These are phyloP conservation scores for Centropus bengalensis DNA, from an alignment of 2,113 vertebrate species.

Conservation along the genomic window DNA sequence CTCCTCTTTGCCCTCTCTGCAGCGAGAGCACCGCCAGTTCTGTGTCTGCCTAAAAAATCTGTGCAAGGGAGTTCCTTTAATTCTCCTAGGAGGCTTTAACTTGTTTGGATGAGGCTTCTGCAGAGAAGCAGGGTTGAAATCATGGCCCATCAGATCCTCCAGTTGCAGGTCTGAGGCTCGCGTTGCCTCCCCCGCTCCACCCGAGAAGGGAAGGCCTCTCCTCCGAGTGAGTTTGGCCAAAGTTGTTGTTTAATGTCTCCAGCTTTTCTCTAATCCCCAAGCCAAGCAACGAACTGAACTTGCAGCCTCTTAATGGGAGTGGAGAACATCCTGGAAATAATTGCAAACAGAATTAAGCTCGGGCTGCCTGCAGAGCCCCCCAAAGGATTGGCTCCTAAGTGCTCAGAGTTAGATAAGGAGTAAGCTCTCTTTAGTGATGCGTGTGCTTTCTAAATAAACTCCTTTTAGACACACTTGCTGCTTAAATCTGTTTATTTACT, in stretches of 20 bases:
- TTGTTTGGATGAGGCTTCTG: background rate
- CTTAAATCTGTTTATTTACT: slow-evolving; percentile 71
- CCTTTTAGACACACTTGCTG: slow-evolving; percentile 43
- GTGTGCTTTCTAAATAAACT: slow-evolving; percentile 50
- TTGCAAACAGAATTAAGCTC: slow-evolving; percentile 64
- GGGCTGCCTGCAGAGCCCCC: slow-evolving; percentile 42
- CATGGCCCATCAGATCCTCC: background rate
- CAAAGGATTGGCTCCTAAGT: slow-evolving; percentile 57
- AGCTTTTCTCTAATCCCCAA: slow-evolving; percentile 27
- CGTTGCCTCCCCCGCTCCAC: background rate
- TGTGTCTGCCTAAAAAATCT: background rate
- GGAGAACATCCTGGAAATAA: slow-evolving; percentile 59
- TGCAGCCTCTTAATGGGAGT: slow-evolving; percentile 30
- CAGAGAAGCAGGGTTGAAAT: background rate
- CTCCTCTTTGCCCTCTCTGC: background rate
- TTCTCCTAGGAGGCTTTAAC: background rate
- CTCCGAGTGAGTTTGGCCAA: background rate
- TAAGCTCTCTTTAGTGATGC: slow-evolving; percentile 62
- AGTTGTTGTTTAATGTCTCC: background rate
- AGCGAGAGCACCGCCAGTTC: background rate
- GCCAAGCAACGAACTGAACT: slow-evolving; percentile 42
- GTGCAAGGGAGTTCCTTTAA: background rate
- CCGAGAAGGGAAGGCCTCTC: background rate
- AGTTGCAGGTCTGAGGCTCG: background rate
- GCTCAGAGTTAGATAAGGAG: slow-evolving; percentile 64